These are phyloP conservation scores for Uloborus diversus DNA, from an alignment of 1,140 invertebrate species.

Conservation along the genomic window DNA sequence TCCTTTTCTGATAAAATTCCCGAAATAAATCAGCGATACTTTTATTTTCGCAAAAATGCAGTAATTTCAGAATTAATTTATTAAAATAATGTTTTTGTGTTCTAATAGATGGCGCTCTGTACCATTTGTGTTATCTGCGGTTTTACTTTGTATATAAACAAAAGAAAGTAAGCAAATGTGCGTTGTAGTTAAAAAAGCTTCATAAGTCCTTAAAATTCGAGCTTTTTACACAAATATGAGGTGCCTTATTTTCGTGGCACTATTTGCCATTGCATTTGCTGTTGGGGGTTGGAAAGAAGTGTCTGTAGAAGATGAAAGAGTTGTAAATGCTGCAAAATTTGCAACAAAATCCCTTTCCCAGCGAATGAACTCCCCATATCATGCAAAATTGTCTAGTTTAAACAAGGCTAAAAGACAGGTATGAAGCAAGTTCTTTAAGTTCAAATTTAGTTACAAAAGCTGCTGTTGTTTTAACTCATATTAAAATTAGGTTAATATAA, in stretches of 20 bases:
- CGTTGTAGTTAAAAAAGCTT: no score
- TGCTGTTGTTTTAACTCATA: background rate
- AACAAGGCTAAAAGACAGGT: constrained; percentile 63
- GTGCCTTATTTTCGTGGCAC: background rate
- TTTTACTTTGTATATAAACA: no score
- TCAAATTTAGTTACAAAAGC: background rate
- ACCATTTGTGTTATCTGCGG: no score
- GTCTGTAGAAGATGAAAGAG: constrained; percentile 57
- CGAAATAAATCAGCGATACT: no score
- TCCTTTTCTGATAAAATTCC: no score
- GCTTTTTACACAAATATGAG: constrained; percentile 1
- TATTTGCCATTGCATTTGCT: constrained; percentile 9
- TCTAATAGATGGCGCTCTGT: no score
- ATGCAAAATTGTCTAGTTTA: constrained; percentile 64
- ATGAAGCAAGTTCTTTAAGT: constrained; percentile 58
- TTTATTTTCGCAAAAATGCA: no score
- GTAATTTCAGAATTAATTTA: no score
- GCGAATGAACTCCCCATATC: constrained; percentile 65
- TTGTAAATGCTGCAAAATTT: constrained; percentile 65
- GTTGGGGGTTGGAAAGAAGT: constrained; percentile 61
- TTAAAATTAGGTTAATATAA: background rate
- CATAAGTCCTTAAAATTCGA: no score
- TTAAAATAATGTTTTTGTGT: no score
- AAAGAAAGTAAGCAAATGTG: no score
- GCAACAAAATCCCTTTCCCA: constrained; percentile 65